These are phyloP conservation scores for Seriola rivoliana DNA, from an alignment of 2,113 vertebrate genomes.

Conservation along the genomic window DNA sequence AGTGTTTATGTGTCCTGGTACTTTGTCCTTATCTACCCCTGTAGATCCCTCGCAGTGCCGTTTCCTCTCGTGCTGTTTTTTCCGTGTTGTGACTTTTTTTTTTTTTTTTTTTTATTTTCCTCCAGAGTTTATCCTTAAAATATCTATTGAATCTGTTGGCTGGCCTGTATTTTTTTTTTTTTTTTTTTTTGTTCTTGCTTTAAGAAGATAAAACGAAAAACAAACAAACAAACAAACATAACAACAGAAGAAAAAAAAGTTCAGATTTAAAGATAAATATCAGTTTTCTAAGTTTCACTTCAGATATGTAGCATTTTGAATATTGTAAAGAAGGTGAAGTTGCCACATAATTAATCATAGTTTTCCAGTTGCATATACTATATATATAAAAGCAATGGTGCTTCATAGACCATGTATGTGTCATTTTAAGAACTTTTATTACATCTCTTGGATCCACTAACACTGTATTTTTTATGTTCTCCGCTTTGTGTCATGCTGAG, in stretches of 20 bases:
- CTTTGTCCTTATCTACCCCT: constrained; percentile 85
- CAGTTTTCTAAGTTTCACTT: constrained; percentile 67
- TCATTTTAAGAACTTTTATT: constrained; percentile 64
- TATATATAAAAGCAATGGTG: constrained; percentile 66
- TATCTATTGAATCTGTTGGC: constrained; percentile 71
- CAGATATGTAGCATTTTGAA: constrained; percentile 84
- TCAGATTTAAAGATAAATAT: constrained; percentile 48
- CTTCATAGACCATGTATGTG: constrained; percentile 68
- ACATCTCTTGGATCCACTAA: constrained; percentile 72
- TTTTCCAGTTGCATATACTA: constrained; percentile 71
- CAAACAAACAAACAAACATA: constrained; percentile 2
- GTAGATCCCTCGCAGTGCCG: constrained; percentile 77
- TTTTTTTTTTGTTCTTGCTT: constrained; percentile 62
- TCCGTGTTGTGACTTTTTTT: constrained; percentile 64
- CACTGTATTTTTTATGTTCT: constrained; percentile 60
- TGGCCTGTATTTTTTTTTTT: constrained; percentile 72
- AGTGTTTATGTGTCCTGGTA: constrained; percentile 91
- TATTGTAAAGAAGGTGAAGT: constrained; percentile 71
- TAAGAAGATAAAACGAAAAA: constrained; percentile 28
- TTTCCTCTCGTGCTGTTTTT: constrained; percentile 74
- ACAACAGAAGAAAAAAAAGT: constrained; percentile 3
- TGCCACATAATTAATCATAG: constrained; percentile 62
- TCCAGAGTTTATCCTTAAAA: constrained; percentile 67
- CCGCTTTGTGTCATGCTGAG: constrained; percentile 56
- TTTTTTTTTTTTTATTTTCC: constrained; percentile 12